Evolutionary conservation across 2,113 vertebrate genomes (phyloP).

Genomic region (Notothenia coriiceps): DNA sequence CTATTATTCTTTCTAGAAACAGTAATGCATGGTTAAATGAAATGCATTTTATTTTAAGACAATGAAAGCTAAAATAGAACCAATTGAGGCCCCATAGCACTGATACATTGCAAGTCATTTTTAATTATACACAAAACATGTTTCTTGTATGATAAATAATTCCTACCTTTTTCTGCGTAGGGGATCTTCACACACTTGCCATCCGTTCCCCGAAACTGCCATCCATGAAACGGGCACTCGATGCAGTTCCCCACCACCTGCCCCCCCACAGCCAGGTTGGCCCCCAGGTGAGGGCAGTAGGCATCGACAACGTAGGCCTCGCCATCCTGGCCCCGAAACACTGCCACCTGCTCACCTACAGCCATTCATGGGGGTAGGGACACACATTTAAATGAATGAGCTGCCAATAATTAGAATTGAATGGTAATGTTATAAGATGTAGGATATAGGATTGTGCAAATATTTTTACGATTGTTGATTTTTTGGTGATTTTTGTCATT

Average conservation of each 20-base stretch:
- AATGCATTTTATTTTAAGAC: not conserved
- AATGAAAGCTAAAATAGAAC: not conserved
- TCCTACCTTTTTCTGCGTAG: slow-evolving; percentile 82
- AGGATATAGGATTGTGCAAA: not conserved
- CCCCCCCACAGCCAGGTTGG: slow-evolving; percentile 84
- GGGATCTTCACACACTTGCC: slow-evolving; percentile 85
- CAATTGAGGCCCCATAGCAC: not conserved
- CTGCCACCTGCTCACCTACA: slow-evolving; percentile 82
- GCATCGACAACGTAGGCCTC: slow-evolving; percentile 80
- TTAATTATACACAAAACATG: not conserved
- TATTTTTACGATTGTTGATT: too few relatives aligned
- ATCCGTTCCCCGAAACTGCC: slow-evolving; percentile 85
- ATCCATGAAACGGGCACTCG: slow-evolving; percentile 88
- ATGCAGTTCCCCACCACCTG: slow-evolving; percentile 84
- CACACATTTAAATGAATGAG: not conserved
- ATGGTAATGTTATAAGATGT: not conserved
- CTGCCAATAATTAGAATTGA: not conserved
- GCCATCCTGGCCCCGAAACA: slow-evolving; percentile 79
- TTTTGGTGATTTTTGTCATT: too few relatives aligned
- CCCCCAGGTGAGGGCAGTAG: slow-evolving; percentile 88
- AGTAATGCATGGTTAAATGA: not conserved
- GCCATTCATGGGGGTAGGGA: not conserved
- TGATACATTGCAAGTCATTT: not conserved
- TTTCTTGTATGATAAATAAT: not conserved
- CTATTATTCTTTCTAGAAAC: not conserved